Evolutionary conservation across 2,113 vertebrate species (phyloP), one percentile per base, ranked within the genome.

Genomic region (Chrysochloris asiatica): DNA sequence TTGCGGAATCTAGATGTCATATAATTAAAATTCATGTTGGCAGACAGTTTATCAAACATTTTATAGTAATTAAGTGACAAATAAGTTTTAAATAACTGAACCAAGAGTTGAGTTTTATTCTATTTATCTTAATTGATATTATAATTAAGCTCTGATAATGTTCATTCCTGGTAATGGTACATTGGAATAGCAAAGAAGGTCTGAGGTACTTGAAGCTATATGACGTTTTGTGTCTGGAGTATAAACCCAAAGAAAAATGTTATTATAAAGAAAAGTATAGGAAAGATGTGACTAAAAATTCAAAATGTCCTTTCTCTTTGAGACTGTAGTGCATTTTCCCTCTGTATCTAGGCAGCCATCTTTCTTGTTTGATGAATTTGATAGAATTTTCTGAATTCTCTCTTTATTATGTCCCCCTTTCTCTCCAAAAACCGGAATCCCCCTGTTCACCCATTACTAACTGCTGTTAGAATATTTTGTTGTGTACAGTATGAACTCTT

Each of bases 241-340:
- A 30, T 83, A 61, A 56, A 81, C 52, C 24, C 26, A 52, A 65
- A 65, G 75, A 28, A 81, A 93, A 91, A 85, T 45, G 43, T 4
- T 28, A 61, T 52, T 61, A 43, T 41, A 56, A 83, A 90, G 89
- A 78, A 84, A 89, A 78, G 65, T 89, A 86, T 54, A 80, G 83
- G 54, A n/a, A 69, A 65, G 38, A n/a, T 50, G 76, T 94, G 65
- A 38, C 47, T 56, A 47, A 59, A 89, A 89, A 38, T 71, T 86
- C n/a, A 76, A 61, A 61, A 56, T 8, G 6, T 43, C 14, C 87
- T 87, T 72, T 83, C 65, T 93, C 13, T 72, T 4, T 54, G 84
- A 72, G 6, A 0, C 28, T 72, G 22, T 88, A 52, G 43, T 83
- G 4, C 41, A 43, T 52, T 84, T 85, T 11, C 2, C 9, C 54